These are phyloP conservation scores for Limosa lapponica DNA, from an alignment of 2,797 vertebrate species.

Conservation along the genomic window DNA sequence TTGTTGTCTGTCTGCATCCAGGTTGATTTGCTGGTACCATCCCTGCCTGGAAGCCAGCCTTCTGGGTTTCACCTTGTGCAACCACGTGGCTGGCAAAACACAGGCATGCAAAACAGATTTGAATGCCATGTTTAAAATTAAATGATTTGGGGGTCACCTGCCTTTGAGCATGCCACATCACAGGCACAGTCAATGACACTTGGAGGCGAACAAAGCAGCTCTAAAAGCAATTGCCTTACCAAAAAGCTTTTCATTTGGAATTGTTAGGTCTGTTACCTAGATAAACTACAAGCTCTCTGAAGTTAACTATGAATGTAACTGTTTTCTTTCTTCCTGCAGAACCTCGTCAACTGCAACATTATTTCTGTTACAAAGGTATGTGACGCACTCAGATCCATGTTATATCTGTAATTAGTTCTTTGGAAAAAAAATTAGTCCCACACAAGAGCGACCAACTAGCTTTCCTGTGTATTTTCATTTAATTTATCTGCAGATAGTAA, in stretches of 20 bases:
- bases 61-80: fast-evolving
- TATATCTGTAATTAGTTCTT: neutral
- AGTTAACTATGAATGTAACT: neutral
- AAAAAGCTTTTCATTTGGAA: neutral
- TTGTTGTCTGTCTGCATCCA: neutral
- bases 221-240: neutral
- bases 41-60: neutral
- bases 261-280: neutral
- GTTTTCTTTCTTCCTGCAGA: conserved; percentile 72
- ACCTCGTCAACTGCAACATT: conserved; percentile 87
- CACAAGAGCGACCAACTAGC: neutral
- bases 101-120: neutral
- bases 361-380: conserved; percentile 86
- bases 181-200: neutral
- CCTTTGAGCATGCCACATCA: neutral
- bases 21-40: neutral
- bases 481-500: neutral
- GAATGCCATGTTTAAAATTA: neutral
- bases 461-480: neutral
- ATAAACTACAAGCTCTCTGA: neutral
- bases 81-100: fast-evolving
- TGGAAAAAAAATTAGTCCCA: neutral
- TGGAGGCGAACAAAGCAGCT: too few species aligned
- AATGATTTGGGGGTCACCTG: neutral
- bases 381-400: neutral